Conservation (phyloP, 1,140 invertebrate genomes). For the Drosophila santomea region DNA sequence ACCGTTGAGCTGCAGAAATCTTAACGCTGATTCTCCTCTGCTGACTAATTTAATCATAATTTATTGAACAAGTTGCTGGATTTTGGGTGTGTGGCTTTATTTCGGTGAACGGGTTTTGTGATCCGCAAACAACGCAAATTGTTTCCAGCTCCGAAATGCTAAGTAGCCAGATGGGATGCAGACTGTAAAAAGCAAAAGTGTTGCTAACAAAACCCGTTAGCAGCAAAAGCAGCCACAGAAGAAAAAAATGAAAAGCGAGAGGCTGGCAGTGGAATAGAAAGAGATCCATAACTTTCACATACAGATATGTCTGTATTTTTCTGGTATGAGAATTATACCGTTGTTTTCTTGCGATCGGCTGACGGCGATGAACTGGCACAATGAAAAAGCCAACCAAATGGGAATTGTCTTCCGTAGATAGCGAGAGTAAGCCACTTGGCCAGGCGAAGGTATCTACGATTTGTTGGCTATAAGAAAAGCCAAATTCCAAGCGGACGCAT, state of each 20-base stretch:
- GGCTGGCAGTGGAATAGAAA: constrained; percentile 60
- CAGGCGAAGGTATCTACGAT: constrained; percentile 30
- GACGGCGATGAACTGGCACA: constrained; percentile 54
- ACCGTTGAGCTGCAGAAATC: constrained; percentile 46
- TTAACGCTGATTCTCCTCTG: constrained; percentile 10
- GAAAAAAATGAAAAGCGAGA: constrained; percentile 50
- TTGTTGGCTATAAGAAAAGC: constrained; percentile 17
- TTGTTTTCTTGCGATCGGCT: constrained; percentile 45
- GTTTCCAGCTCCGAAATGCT: constrained; percentile 60
- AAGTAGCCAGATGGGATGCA: constrained; percentile 60
- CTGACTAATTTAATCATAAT: constrained; percentile 64
- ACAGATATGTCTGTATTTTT: constrained; percentile 6
- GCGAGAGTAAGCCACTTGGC: constrained; percentile 42
- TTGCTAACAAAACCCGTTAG: constrained; percentile 68
- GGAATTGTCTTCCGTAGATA: constrained; percentile 44
- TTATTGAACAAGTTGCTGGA: constrained; percentile 73
- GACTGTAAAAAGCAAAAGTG: constrained; percentile 73
- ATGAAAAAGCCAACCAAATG: constrained; percentile 43
- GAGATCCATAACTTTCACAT: constrained; percentile 73
- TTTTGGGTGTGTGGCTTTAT: constrained; percentile 62
- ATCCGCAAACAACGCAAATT: constrained; percentile 60
- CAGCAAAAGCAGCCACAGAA: constrained; percentile 51
- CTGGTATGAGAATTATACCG: constrained; percentile 63
- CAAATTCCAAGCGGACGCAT: constrained; percentile 22
- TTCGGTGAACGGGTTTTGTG: constrained; percentile 58